A percentile compares a stretch with the other conserved stretches of the same genome.
phyloP scores from a whole-genome alignment of 2,113 vertebrate species.

The Corynorhinus townsendii region DNA sequence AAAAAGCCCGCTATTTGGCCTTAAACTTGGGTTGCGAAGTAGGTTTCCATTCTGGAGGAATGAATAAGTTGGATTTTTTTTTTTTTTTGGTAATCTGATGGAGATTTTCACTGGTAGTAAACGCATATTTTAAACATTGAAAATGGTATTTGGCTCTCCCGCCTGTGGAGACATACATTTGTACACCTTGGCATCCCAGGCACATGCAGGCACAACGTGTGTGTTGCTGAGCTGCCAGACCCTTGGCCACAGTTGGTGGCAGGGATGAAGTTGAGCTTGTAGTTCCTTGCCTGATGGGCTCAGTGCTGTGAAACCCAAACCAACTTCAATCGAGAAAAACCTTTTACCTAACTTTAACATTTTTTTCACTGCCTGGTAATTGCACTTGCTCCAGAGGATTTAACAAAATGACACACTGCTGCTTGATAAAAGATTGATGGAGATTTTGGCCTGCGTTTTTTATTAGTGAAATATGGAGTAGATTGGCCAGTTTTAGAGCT shows the following conservation, averaged over 20 bases:
- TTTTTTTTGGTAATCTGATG: neutral
- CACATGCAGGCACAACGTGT: neutral
- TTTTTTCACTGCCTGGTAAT: neutral
- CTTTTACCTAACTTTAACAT: neutral
- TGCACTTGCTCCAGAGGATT: neutral
- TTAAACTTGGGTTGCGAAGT: conserved; percentile 61
- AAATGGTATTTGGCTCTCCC: conserved; percentile 50
- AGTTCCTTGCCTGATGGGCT: conserved; percentile 18
- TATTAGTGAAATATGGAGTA: neutral
- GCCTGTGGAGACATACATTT: neutral
- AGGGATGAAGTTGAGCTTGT: neutral
- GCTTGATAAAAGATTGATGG: neutral
- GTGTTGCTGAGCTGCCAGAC: neutral
- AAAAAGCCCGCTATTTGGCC: neutral
- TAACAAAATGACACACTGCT: neutral
- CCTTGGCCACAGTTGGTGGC: neutral
- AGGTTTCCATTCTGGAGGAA: neutral
- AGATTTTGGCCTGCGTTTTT: neutral
- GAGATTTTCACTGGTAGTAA: conserved; percentile 7
- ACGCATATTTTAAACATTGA: conserved; percentile 47
- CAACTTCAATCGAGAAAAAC: neutral
- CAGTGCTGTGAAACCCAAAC: neutral
- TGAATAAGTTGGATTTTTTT: conserved; percentile 41
- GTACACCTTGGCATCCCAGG: conserved; percentile 31
- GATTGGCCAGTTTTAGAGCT: neutral